These are phyloP conservation scores for Lepidurus apus DNA, from an alignment of 1,140 invertebrate genomes.

Conservation along the genomic window DNA sequence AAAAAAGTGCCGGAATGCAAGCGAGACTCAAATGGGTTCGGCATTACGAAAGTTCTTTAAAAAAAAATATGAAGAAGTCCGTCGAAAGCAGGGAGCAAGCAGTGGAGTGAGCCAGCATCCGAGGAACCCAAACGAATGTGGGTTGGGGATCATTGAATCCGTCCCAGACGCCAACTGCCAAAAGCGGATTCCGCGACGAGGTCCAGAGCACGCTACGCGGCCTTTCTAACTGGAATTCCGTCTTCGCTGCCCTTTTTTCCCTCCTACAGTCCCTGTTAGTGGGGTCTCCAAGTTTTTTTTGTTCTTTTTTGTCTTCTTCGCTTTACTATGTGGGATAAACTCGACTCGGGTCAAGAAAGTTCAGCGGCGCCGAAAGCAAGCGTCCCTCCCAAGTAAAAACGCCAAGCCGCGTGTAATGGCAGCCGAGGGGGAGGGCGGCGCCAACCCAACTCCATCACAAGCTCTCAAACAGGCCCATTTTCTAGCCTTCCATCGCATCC, in stretches of 20 bases:
- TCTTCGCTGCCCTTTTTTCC: slow-evolving; percentile 5
- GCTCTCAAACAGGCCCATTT: background rate
- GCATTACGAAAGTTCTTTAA: too few species aligned
- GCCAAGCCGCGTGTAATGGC: background rate
- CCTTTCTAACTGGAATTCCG: background rate
- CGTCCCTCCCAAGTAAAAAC: background rate
- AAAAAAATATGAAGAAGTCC: too few species aligned
- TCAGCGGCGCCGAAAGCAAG: slow-evolving; percentile 12
- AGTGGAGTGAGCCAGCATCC: background rate
- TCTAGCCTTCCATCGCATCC: background rate
- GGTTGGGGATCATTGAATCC: slow-evolving; percentile 10
- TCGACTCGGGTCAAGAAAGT: slow-evolving; percentile 8
- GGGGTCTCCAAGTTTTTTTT: background rate
- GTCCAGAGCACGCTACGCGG: background rate
- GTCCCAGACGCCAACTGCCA: slow-evolving; percentile 20
- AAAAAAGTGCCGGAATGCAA: too few species aligned
- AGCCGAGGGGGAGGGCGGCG: background rate
- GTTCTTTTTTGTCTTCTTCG: background rate
- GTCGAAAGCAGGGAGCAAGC: background rate
- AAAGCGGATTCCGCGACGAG: slow-evolving; percentile 17
- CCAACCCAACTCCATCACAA: slow-evolving; percentile 8
- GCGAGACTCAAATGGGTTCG: too few species aligned
- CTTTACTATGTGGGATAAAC: background rate
- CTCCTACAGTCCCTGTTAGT: slow-evolving; percentile 20
- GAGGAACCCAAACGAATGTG: slow-evolving; percentile 8